Base-by-base conservation (phyloP, 37 sponge, comb jelly and placozoan species). In the Cliona cf. orientalis region DNA sequence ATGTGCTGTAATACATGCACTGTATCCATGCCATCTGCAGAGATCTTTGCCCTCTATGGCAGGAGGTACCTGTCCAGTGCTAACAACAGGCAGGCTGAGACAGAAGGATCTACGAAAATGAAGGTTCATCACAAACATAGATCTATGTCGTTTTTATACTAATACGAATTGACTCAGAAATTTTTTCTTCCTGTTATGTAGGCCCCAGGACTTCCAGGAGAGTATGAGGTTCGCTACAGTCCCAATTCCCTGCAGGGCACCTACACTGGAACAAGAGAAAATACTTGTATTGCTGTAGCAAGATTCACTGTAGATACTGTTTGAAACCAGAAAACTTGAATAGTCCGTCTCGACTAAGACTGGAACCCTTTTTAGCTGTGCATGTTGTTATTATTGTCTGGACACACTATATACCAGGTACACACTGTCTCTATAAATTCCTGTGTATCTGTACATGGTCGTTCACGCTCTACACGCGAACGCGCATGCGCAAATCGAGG, bases 201-300 rank as follows among this genome's bases (percentile, higher is more conserved):
- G 86, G 86, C 76, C 25, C 90, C 90, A 25, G 59, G 32, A 29
- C 44, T 38, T 26, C 86, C 85, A 35, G 91, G 91, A 43, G 71
- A 39, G 62, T 80, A 90, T 74, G 81, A 90, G 69, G 56, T 66
- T 1, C 84, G 85, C 41, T 90, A 90, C 59, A 74, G 68, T n/a
- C 85, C 90, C 3, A 44, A 69, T 17, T 79, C 76, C 76, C 80
- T 90, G 37, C 2, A 39, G 3, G 57, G 76, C 6, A 42, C 29
- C 21, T 39, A 44, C 69, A 84, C 80, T 31, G 76, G 85, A 34
- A 35, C 59, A 28, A 33, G 81, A 35, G 79, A 82, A 25, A 71
- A 66, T 32, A 43, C 33, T 25, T 66, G 69, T 70, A 57, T 42
- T 55, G 85, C 79, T 2, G 56, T 34, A 2, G 58, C 69, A 44